Percentiles rank a stretch among this genome's conserved stretches.
Evolutionary conservation across 2,888 invertebrate genomes (phyloP).

Genomic region (Autographa gamma): DNA sequence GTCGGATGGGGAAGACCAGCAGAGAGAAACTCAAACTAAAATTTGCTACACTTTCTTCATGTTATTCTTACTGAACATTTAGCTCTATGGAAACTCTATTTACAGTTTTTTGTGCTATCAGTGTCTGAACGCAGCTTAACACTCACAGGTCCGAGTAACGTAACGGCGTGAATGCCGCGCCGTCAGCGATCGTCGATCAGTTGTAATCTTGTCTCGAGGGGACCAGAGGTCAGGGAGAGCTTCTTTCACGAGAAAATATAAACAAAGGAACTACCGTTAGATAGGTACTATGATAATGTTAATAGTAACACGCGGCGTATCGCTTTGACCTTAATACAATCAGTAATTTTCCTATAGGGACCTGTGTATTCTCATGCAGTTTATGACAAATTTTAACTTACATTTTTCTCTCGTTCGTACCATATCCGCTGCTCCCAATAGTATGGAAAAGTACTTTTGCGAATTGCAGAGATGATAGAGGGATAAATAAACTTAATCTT

Average conservation of each 20-base stretch:
- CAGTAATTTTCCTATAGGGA: conserved; percentile 65
- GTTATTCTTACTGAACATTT: too few relatives aligned
- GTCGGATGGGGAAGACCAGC: too few relatives aligned
- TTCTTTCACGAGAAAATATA: conserved; percentile 58
- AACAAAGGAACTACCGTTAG: conserved; percentile 52
- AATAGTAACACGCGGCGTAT: conserved; percentile 66
- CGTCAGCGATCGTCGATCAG: conserved; percentile 16
- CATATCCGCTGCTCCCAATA: neutral
- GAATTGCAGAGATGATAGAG: too few relatives aligned
- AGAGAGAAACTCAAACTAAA: too few relatives aligned
- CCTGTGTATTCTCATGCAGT: conserved; percentile 4
- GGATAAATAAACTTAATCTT: too few relatives aligned
- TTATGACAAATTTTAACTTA: neutral
- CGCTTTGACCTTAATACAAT: conserved; percentile 65
- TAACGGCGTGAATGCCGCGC: conserved; percentile 20
- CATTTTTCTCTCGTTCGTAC: conserved; percentile 4
- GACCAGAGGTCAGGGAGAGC: conserved; percentile 51
- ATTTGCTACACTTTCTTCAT: too few relatives aligned
- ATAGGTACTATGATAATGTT: conserved; percentile 66
- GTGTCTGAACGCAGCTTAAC: conserved; percentile 7
- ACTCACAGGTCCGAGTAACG: conserved; percentile 23
- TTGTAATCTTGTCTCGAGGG: conserved; percentile 52
- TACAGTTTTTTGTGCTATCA: too few relatives aligned
- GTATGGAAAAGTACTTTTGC: neutral
- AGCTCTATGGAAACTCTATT: too few relatives aligned